Evolutionary conservation across 2,113 vertebrate genomes (phyloP).

Genomic region (Petaurus breviceps): DNA sequence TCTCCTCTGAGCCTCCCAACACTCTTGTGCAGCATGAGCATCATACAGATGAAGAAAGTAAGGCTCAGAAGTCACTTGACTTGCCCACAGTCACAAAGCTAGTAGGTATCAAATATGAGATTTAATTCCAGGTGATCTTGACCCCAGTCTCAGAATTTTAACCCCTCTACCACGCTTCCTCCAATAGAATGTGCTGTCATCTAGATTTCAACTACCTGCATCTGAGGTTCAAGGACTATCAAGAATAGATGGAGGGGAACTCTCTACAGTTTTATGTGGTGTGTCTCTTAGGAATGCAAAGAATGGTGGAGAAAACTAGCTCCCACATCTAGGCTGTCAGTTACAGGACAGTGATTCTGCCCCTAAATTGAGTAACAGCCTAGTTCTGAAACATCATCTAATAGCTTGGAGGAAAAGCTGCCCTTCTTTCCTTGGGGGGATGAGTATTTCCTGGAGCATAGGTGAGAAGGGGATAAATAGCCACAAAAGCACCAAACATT

Average conservation of each 20-base stretch:
- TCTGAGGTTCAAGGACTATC: not conserved
- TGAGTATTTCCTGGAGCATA: not conserved
- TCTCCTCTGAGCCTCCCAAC: not conserved
- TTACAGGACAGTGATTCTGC: not conserved
- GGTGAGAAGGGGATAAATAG: not conserved
- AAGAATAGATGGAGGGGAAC: not conserved
- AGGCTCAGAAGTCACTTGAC: not conserved
- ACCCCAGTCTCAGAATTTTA: not conserved
- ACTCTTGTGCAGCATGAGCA: not conserved
- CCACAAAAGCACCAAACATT: not conserved
- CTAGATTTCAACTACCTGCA: not conserved
- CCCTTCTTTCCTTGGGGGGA: not conserved
- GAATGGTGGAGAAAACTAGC: not conserved
- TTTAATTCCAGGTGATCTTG: not conserved
- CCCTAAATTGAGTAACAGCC: not conserved
- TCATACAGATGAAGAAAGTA: not conserved
- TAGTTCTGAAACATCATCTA: not conserved
- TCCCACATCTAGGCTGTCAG: not conserved
- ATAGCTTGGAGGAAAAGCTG: not conserved
- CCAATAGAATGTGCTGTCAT: not conserved
- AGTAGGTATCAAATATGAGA: not conserved
- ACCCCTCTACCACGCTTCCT: not conserved
- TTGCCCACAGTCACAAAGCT: not conserved
- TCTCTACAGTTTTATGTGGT: not conserved
- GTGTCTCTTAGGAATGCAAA: not conserved